Conservation (phyloP, 2,113 vertebrate genomes). For the Gracilinanus agilis region DNA sequence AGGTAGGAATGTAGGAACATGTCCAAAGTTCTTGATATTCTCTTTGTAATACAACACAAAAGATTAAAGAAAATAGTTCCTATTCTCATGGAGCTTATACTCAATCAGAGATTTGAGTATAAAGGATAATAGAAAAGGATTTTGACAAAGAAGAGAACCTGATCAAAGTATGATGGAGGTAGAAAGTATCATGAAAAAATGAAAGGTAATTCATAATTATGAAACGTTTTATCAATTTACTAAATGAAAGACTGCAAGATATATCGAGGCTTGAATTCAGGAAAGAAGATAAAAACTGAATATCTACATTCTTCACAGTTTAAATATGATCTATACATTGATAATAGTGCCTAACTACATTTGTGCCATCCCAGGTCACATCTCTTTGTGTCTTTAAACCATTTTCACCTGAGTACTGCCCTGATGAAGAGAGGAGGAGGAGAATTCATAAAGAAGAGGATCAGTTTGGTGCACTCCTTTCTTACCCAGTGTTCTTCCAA, state of each 20-base stretch:
- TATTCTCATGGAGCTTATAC: background rate
- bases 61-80: background rate
- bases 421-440: conserved; percentile 41
- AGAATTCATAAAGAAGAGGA: conserved; percentile 26
- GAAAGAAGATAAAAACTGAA: background rate
- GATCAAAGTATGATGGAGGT: background rate
- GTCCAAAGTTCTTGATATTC: background rate
- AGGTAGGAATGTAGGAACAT: background rate
- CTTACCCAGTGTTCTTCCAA: background rate
- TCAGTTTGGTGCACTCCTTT: background rate
- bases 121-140: background rate
- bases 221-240: background rate
- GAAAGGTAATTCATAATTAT: background rate
- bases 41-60: background rate
- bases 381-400: conserved; percentile 10
- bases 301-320: background rate
- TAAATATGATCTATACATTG: background rate
- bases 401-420: conserved; percentile 27
- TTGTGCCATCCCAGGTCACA: background rate
- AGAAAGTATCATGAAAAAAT: background rate
- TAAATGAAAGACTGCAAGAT: background rate
- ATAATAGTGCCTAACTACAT: conserved; percentile 18
- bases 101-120: background rate
- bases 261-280: background rate
- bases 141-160: background rate